Evolutionary conservation across 2,797 vertebrate species (phyloP).

Genomic region (Ceryle rudis): DNA sequence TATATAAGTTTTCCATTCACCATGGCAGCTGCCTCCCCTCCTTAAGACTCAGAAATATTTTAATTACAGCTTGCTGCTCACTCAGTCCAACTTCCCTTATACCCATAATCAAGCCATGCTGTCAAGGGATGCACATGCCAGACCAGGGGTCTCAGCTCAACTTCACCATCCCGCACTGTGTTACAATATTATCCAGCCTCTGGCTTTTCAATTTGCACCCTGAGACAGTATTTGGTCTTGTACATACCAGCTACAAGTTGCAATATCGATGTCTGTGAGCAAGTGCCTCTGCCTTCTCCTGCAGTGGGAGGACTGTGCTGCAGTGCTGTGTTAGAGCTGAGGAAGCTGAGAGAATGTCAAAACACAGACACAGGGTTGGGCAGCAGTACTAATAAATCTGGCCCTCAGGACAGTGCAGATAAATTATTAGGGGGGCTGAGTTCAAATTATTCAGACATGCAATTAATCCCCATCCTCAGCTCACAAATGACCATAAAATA

Average conservation of each 20-base stretch:
- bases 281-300: neutral
- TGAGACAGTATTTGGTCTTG: neutral
- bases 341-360: neutral
- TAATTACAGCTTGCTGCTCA: neutral
- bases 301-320: neutral
- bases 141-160: neutral
- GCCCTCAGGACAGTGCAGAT: neutral
- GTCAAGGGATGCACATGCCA: fast-evolving
- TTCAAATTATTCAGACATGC: neutral
- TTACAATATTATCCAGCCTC: neutral
- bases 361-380: neutral
- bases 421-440: neutral
- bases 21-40: neutral
- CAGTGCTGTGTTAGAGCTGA: neutral
- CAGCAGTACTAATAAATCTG: neutral
- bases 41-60: neutral
- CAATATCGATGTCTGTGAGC: neutral
- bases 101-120: fast-evolving
- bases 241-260: neutral
- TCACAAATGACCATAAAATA: neutral
- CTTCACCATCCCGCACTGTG: neutral
- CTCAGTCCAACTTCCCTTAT: neutral
- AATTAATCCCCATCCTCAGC: neutral
- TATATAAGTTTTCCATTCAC: neutral
- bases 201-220: neutral